Evolutionary conservation across 2,113 vertebrate species (phyloP).

Genomic region (Semnornis frantzii): DNA sequence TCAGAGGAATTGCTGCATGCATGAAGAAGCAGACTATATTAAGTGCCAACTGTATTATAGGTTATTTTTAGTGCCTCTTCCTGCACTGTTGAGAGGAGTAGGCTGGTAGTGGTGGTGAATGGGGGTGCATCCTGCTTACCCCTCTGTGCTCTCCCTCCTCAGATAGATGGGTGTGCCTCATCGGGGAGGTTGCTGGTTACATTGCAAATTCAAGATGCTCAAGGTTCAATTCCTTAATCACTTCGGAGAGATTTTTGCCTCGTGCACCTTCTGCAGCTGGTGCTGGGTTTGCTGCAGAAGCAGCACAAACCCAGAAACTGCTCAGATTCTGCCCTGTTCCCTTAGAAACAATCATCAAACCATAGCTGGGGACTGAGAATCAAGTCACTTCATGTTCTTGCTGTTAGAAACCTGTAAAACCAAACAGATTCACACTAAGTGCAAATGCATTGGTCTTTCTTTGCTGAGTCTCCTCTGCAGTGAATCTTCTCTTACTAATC

Average conservation of each 20-base stretch:
- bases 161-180: rapidly evolving
- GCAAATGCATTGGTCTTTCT: background rate
- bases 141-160: background rate
- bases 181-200: background rate
- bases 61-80: background rate
- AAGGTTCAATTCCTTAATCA: background rate
- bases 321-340: background rate
- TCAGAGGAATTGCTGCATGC: background rate
- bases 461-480: background rate
- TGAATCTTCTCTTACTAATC: background rate
- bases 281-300: background rate
- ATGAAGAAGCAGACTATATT: background rate
- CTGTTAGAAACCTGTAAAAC: background rate
- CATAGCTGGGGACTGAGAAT: background rate
- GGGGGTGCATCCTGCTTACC: background rate
- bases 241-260: background rate
- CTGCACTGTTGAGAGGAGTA: background rate
- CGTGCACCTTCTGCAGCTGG: background rate
- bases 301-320: background rate
- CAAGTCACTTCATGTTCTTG: background rate
- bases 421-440: background rate
- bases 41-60: background rate
- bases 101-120: background rate
- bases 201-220: background rate
- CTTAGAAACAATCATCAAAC: background rate